Base-by-base conservation (phyloP, 1,140 invertebrate species). In the Trichonephila inaurata region DNA sequence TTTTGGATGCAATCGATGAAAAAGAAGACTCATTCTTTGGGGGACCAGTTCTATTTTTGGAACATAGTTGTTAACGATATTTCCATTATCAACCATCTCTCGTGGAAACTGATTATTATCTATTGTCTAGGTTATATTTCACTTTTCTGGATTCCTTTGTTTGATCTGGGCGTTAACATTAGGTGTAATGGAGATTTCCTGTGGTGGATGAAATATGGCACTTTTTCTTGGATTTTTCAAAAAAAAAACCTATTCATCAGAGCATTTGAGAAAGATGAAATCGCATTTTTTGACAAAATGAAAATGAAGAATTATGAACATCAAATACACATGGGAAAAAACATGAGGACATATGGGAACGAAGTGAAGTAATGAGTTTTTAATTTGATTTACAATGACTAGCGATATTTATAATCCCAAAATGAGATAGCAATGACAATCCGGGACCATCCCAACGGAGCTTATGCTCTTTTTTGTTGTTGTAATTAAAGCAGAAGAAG, bases 151-250 rank as follows among this genome's bases (percentile, higher is more conserved):
- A 12, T 24, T 33, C 14, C 28, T 1, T 16, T 24, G 69, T 33
- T 14, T 77, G 7, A 18, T 8, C 33, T 12, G 14, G 33, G 72
- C 5, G 33, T 77, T 33, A 77, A 40, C 18, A 77, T 33, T 16
- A 77, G 72, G 66, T 69, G 66, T 40, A 33, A 28, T 77, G 33
- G 12, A 77, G 69, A 77, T 77, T 77, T 77, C 69, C 10, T 69
- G 5, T 21, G 24, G 66, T 69, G 8, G n/a, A 69, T 69, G 7
- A n/a, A n/a, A 69, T 69, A 28, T 28, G 21, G 14, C n/a, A 28
- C 24, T 8, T 69, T 24, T 14, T n/a, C n/a, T 24, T 24, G 24
- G 10, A 21, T n/a, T 7, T 69, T 69, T n/a, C 21, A 14, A 66
- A 69, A 24, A 28, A 28, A 10, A 12, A 24, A 24, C 8, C 66